Percentiles rank a stretch among this genome's conserved stretches.
Evolutionary conservation across 2,113 vertebrate species (phyloP).

Genomic region (Notiomystis cincta): DNA sequence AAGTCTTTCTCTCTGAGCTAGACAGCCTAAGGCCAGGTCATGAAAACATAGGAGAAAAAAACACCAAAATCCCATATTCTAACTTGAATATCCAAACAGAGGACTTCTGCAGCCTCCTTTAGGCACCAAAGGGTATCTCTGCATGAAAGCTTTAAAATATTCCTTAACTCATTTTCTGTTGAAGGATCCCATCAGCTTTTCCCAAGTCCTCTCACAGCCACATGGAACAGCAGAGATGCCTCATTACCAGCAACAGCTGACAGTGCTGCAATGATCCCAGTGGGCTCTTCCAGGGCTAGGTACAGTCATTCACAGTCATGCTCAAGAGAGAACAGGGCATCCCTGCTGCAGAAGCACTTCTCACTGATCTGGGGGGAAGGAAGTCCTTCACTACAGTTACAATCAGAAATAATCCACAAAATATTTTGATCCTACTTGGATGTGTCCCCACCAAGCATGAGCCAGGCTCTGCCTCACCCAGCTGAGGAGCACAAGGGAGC

Average conservation of each 20-base stretch:
- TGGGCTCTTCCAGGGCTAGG: neutral
- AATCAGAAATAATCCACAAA: neutral
- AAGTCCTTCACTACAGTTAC: neutral
- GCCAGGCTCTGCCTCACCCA: neutral
- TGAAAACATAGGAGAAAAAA: fast-evolving
- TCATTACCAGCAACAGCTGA: neutral
- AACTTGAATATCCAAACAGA: neutral
- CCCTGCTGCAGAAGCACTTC: neutral
- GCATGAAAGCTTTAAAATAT: neutral
- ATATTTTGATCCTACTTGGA: neutral
- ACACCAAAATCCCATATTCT: neutral
- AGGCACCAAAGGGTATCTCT: neutral
- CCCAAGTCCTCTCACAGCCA: neutral
- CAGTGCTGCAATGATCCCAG: fast-evolving
- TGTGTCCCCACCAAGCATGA: neutral
- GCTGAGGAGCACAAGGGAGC: neutral
- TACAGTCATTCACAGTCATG: neutral
- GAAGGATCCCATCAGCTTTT: neutral
- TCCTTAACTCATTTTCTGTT: neutral
- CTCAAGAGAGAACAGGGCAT: neutral
- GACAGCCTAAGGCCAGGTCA: neutral
- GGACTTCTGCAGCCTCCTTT: neutral
- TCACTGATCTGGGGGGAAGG: neutral
- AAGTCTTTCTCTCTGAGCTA: neutral
- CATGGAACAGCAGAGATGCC: fast-evolving